Conservation (phyloP, 2,888 invertebrate genomes). For the Drosophila melanosoma region DNA sequence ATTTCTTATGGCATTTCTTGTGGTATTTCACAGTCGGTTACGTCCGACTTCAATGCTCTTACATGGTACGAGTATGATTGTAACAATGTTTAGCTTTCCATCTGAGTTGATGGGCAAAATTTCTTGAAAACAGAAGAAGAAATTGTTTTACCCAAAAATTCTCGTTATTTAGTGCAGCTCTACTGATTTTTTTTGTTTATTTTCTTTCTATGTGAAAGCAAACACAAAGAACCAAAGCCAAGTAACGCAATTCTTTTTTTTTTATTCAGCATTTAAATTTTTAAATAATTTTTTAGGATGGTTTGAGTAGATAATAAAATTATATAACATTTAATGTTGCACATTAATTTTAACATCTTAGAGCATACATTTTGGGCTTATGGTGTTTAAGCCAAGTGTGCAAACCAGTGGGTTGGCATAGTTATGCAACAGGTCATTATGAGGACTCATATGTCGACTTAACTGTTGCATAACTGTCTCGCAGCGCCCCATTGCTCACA, state of each 20-base stretch:
- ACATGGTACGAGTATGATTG: conserved; percentile 25
- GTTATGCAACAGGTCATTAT: too few relatives aligned
- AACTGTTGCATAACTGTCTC: too few relatives aligned
- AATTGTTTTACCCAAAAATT: conserved; percentile 19
- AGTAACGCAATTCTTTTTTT: background rate
- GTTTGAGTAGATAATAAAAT: too few relatives aligned
- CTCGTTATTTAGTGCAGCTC: conserved; percentile 10
- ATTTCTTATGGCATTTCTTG: background rate
- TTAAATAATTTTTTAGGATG: too few relatives aligned
- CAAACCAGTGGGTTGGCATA: too few relatives aligned
- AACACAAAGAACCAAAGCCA: background rate
- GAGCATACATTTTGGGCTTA: too few relatives aligned
- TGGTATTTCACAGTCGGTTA: background rate
- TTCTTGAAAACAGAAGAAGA: conserved; percentile 44
- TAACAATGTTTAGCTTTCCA: conserved; percentile 51
- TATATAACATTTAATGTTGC: too few relatives aligned
- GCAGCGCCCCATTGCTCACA: background rate
- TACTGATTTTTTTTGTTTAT: background rate
- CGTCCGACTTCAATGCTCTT: background rate
- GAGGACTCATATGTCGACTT: too few relatives aligned
- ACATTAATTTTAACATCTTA: too few relatives aligned
- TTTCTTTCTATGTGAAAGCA: background rate
- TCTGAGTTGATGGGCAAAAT: conserved; percentile 50
- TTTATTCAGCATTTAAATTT: background rate
- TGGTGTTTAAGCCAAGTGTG: too few relatives aligned